phyloP scores from a whole-genome alignment of 2,888 invertebrate species.

The Heliconius charithonia region DNA sequence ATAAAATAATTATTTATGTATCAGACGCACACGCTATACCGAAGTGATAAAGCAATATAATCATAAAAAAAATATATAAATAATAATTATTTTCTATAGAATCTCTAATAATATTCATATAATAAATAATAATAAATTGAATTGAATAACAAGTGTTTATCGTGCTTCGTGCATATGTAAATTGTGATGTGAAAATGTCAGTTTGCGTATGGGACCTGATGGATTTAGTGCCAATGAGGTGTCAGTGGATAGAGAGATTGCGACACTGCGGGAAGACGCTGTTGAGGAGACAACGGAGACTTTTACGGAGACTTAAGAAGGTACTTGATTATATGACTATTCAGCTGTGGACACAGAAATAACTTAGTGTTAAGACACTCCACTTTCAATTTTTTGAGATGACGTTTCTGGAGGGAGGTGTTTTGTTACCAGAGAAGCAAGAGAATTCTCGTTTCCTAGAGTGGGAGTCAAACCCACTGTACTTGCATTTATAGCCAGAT shows the following conservation, averaged over 20 bases:
- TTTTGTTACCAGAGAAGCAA: too few relatives aligned
- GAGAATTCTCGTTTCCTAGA: too few relatives aligned
- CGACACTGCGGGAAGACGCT: constrained; percentile 79
- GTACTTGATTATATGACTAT: constrained; percentile 54
- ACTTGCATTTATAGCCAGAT: too few relatives aligned
- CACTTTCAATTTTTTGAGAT: too few relatives aligned
- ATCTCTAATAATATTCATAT: background rate
- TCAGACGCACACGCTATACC: too few relatives aligned
- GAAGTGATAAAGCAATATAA: too few relatives aligned
- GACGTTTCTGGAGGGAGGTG: too few relatives aligned
- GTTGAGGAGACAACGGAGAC: constrained; percentile 72
- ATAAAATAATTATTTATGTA: too few relatives aligned
- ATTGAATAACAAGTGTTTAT: constrained; percentile 8
- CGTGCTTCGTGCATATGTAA: constrained; percentile 23
- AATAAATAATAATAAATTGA: background rate
- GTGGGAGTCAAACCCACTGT: too few relatives aligned
- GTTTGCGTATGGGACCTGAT: constrained; percentile 71
- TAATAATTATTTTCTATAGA: background rate
- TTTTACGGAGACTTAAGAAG: constrained; percentile 78
- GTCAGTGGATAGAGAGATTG: constrained; percentile 77
- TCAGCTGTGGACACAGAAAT: too few relatives aligned
- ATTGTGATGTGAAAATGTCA: constrained; percentile 60
- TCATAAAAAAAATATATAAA: background rate
- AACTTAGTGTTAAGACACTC: background rate
- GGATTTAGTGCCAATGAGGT: constrained; percentile 75